Percentiles rank a stretch among this genome's conserved stretches.
phyloP scores from a whole-genome alignment of 2,113 vertebrate species.

The Procapra przewalskii region DNA sequence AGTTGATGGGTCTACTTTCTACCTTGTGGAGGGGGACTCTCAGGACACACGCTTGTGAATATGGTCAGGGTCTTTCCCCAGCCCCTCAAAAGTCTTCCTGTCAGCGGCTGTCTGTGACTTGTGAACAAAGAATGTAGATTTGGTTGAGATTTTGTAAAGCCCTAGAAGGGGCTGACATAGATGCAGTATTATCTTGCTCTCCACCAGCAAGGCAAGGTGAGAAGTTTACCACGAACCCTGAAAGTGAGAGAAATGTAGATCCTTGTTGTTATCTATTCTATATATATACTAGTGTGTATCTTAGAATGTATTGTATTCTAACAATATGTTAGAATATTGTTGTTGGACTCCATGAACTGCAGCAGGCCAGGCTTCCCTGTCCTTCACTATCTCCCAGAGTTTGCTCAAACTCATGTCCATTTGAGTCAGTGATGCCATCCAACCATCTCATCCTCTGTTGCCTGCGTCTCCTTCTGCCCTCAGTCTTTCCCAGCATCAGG shows the following conservation, averaged over 20 bases:
- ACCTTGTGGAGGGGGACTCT: slow-evolving; percentile 48
- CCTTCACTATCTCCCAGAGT: not conserved
- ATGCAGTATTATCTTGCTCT: not conserved
- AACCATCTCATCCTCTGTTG: not conserved
- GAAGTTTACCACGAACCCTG: not conserved
- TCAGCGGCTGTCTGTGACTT: slow-evolving; percentile 41
- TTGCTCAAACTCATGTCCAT: not conserved
- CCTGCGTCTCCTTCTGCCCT: not conserved
- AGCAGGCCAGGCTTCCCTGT: not conserved
- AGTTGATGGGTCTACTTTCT: slow-evolving; percentile 31
- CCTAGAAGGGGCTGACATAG: not conserved
- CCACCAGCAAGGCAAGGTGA: not conserved
- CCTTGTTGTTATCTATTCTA: not conserved
- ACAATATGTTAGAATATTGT: not conserved
- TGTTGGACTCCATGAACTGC: not conserved
- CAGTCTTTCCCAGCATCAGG: not conserved
- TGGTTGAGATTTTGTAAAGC: slow-evolving; percentile 24
- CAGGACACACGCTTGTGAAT: slow-evolving; percentile 53
- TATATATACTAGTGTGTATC: not conserved
- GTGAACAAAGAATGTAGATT: slow-evolving; percentile 72
- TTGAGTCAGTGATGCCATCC: not conserved
- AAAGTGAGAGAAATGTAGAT: not conserved
- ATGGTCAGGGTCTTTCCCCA: slow-evolving; percentile 52
- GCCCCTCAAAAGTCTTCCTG: slow-evolving; percentile 36
- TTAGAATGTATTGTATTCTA: no score